These are phyloP conservation scores for Metalampra italica DNA, from an alignment of 2,888 invertebrate species.

Conservation along the genomic window DNA sequence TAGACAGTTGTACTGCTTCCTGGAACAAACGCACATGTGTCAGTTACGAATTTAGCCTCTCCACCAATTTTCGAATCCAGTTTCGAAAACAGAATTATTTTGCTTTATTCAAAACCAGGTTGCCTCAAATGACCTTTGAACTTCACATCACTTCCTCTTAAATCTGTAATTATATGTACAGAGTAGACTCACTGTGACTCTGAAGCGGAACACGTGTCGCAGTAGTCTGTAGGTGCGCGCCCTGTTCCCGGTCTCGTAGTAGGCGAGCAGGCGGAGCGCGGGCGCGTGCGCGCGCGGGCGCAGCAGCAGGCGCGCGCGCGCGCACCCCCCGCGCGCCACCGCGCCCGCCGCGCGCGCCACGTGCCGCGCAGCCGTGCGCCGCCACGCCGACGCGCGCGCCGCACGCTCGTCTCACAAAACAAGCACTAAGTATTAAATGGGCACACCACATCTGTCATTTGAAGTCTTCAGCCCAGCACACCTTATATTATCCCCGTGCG, in stretches of 20 bases:
- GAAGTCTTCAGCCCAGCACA: too few relatives aligned
- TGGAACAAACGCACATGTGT: conserved; percentile 26
- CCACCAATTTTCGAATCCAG: too few relatives aligned
- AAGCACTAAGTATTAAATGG: neutral
- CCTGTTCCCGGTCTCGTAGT: conserved; percentile 52
- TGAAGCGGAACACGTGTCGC: conserved; percentile 55
- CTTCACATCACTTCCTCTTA: too few relatives aligned
- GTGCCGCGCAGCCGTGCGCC: conserved; percentile 35
- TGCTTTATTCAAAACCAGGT: too few relatives aligned
- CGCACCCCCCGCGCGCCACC: conserved; percentile 24
- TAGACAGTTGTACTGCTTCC: conserved; percentile 78
- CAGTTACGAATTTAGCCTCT: neutral
- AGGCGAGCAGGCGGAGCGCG: conserved; percentile 50
- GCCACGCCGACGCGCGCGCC: conserved; percentile 43
- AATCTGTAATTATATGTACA: too few relatives aligned
- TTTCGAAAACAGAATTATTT: too few relatives aligned
- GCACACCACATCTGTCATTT: too few relatives aligned
- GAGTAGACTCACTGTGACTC: conserved; percentile 38
- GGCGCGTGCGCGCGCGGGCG: conserved; percentile 44
- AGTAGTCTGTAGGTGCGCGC: conserved; percentile 44
- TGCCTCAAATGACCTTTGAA: too few relatives aligned
- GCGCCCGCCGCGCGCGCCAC: conserved; percentile 21
- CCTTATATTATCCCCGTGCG: too few relatives aligned
- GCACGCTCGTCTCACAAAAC: conserved; percentile 54
- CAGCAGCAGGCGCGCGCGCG: conserved; percentile 33